A percentile compares a stretch with the other conserved stretches of the same genome.
phyloP scores from a whole-genome alignment of 2,113 vertebrate species.

The Lates calcarifer region DNA sequence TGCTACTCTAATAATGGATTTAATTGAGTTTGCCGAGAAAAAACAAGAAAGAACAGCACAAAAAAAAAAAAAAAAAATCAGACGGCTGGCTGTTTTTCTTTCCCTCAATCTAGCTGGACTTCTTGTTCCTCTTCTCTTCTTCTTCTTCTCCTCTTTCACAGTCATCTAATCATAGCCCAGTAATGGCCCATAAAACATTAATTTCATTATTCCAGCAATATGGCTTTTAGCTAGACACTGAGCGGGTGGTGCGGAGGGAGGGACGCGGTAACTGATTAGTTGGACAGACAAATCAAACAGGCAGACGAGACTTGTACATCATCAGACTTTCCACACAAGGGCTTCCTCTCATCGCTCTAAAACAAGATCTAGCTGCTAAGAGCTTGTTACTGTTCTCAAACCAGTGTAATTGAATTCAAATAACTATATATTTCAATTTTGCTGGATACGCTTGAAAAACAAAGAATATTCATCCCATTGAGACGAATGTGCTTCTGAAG shows the following conservation, averaged over 20 bases:
- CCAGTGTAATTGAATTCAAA: constrained; percentile 37
- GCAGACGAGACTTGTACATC: constrained; percentile 10
- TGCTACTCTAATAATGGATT: neutral
- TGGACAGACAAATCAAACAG: constrained; percentile 49
- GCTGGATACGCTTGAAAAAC: neutral
- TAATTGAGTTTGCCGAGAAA: neutral
- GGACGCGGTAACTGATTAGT: constrained; percentile 48
- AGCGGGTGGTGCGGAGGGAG: constrained; percentile 15
- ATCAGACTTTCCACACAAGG: constrained; percentile 12
- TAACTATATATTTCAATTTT: constrained; percentile 19
- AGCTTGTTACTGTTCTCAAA: constrained; percentile 8
- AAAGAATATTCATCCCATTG: constrained; percentile 21
- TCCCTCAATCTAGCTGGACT: constrained; percentile 12
- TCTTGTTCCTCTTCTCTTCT: constrained; percentile 24
- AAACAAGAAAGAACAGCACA: neutral
- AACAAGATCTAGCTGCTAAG: neutral
- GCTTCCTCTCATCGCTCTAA: constrained; percentile 23
- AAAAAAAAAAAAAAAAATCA: neutral
- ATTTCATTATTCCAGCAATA: constrained; percentile 77
- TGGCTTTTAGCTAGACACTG: constrained; percentile 58
- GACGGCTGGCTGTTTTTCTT: neutral
- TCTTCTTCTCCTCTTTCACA: constrained; percentile 33
- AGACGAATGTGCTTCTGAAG: neutral
- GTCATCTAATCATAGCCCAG: constrained; percentile 62
- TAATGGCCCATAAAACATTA: constrained; percentile 82